phyloP scores from a whole-genome alignment of 1,140 invertebrate genomes.

The Drosophila fuyamai region DNA sequence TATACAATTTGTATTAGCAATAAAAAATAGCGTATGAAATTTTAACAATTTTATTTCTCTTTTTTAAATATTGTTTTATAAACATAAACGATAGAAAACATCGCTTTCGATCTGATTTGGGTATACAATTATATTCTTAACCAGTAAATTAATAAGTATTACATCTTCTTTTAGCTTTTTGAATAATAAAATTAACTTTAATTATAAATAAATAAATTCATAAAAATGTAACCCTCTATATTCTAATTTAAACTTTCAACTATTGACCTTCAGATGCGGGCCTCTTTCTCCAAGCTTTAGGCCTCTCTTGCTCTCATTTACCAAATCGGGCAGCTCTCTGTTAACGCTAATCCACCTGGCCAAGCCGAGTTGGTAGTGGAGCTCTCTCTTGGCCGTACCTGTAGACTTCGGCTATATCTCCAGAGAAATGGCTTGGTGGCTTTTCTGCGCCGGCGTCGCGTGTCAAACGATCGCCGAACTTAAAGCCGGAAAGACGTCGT shows the following conservation, averaged over 20 bases:
- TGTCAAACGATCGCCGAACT: constrained; percentile 76
- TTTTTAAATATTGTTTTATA: too few relatives aligned
- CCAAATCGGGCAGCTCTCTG: constrained; percentile 3
- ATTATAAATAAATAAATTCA: too few relatives aligned
- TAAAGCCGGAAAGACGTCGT: constrained; percentile 72
- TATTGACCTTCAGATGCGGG: constrained; percentile 11
- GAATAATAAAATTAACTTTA: too few relatives aligned
- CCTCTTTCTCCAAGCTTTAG: background rate
- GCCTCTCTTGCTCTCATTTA: constrained; percentile 11
- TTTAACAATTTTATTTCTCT: too few relatives aligned
- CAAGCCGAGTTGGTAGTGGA: background rate
- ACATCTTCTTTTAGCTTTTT: too few relatives aligned
- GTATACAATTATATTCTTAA: too few relatives aligned
- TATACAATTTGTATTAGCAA: too few relatives aligned
- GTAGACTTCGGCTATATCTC: constrained; percentile 21
- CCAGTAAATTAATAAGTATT: too few relatives aligned
- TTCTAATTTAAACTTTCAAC: background rate
- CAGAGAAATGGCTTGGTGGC: constrained; percentile 34
- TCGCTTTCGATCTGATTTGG: too few relatives aligned
- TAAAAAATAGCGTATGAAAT: too few relatives aligned
- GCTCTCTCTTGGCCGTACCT: constrained; percentile 12
- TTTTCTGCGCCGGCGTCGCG: constrained; percentile 61
- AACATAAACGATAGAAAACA: too few relatives aligned
- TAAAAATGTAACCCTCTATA: too few relatives aligned
- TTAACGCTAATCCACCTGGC: background rate